Evolutionary conservation across 2,797 vertebrate species (phyloP), one percentile per base, ranked within the genome.

Genomic region (Halcyon leucocephala): DNA sequence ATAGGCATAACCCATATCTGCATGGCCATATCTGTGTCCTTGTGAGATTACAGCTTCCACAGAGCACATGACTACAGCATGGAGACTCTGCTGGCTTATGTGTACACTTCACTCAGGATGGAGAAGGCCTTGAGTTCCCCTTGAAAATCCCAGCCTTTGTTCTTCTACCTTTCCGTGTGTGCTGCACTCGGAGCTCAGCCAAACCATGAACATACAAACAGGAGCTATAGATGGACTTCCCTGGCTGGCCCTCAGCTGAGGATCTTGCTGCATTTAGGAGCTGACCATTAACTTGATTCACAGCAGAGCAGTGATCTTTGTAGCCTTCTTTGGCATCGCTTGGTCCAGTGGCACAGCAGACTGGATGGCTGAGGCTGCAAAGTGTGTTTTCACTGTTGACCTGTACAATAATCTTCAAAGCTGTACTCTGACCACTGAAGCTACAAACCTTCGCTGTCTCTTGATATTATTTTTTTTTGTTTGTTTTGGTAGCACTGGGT

Each of bases 11-110:
- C 49, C 33, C 37, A 7, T 89, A 90, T 95, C 76, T 96, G 83
- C 37, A 39, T 28, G 86, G 73, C 73, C 55, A 2, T 96, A 96
- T 96, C 93, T 89, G 42, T 90, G 90, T 94, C 81, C 94, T 89
- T 82, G 92, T 54, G 83, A 96, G 95, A 92, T 94, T 73, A 92
- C 74, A 84, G 80, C 66, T 88, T 94, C 88, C 77, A 37, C 5
- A 2, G 14, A 67, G 58, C 96, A 94, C 33, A 80, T 94, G 95
- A 86, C 90, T 29, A 19, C 64, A 39, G 41, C 22, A 2, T 8
- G 17, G 83, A 95, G 49, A 78, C 55, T 69, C 46, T 81, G 49
- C 29, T 80, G 84, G 11, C 37, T 95, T 95, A 83, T 37, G 39
- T 44, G 72, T 90, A 86, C 76, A 76, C 33, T 78, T 93, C 9